Evolutionary conservation across 2,113 vertebrate genomes (phyloP).

Genomic region (Podiceps cristatus): DNA sequence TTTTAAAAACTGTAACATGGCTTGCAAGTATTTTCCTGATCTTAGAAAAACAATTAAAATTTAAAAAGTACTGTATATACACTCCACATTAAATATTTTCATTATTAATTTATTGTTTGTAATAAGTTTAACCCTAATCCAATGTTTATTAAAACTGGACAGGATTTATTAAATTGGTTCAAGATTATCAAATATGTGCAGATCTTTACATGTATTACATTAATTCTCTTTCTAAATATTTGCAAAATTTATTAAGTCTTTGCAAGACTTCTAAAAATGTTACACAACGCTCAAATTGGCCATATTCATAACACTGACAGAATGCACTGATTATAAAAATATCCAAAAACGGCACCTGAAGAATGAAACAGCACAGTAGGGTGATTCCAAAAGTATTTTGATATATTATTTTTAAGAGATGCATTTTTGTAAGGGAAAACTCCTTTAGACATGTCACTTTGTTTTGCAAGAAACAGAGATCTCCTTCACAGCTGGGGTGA

Average conservation of each 20-base stretch:
- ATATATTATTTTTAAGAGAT: background rate
- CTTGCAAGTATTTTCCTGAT: constrained; percentile 53
- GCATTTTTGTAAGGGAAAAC: background rate
- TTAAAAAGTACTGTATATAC: constrained; percentile 34
- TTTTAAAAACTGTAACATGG: constrained; percentile 24
- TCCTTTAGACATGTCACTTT: background rate
- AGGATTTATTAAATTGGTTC: constrained; percentile 80
- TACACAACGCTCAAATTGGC: constrained; percentile 45
- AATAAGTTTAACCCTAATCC: constrained; percentile 80
- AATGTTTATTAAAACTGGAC: constrained; percentile 78
- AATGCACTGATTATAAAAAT: background rate
- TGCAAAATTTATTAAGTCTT: constrained; percentile 81
- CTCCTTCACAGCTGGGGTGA: background rate
- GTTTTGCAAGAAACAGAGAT: background rate
- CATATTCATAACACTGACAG: background rate
- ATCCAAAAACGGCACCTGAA: background rate
- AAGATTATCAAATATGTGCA: constrained; percentile 84
- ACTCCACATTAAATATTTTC: constrained; percentile 72
- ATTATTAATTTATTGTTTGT: constrained; percentile 78
- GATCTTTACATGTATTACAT: constrained; percentile 81
- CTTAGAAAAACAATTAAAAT: constrained; percentile 52
- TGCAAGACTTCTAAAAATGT: constrained; percentile 71
- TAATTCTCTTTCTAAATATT: constrained; percentile 83
- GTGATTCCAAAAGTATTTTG: background rate
- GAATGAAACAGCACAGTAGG: background rate